These are phyloP conservation scores for Drosophila lutescens DNA, from an alignment of 2,888 invertebrate genomes.

Conservation along the genomic window DNA sequence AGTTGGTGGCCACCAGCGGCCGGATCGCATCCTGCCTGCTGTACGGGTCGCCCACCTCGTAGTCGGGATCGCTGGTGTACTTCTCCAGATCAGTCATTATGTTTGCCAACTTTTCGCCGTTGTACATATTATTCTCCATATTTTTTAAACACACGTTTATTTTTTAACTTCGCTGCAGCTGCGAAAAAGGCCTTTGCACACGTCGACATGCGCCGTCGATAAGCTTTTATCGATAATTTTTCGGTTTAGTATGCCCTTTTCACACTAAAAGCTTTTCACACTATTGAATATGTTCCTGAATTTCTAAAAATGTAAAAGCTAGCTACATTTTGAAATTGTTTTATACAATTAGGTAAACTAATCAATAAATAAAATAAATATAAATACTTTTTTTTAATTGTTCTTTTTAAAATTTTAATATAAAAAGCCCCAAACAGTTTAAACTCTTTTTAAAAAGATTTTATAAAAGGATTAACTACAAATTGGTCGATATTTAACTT, in stretches of 20 bases:
- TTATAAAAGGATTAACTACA: too few species aligned
- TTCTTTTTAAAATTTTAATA: too few species aligned
- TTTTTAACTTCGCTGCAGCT: not conserved
- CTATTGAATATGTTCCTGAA: not conserved
- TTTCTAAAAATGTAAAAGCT: too few species aligned
- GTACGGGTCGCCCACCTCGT: not conserved
- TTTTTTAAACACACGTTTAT: not conserved
- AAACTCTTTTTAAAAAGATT: too few species aligned
- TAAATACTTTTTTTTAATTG: too few species aligned
- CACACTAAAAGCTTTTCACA: not conserved
- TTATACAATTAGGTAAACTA: too few species aligned
- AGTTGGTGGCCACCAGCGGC: conserved; percentile 50
- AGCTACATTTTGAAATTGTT: too few species aligned
- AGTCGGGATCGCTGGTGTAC: not conserved
- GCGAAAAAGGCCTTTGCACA: not conserved
- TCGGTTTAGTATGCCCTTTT: not conserved
- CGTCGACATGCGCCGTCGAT: not conserved
- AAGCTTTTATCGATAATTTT: not conserved
- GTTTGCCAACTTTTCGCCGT: not conserved
- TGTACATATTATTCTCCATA: not conserved
- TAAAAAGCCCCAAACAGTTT: too few species aligned
- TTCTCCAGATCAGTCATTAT: not conserved
- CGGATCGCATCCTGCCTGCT: not conserved
- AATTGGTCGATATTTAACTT: too few species aligned
- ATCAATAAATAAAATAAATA: too few species aligned